Base-by-base conservation (phyloP, 2,797 vertebrate genomes). In the Philypnodon macrostomus region DNA sequence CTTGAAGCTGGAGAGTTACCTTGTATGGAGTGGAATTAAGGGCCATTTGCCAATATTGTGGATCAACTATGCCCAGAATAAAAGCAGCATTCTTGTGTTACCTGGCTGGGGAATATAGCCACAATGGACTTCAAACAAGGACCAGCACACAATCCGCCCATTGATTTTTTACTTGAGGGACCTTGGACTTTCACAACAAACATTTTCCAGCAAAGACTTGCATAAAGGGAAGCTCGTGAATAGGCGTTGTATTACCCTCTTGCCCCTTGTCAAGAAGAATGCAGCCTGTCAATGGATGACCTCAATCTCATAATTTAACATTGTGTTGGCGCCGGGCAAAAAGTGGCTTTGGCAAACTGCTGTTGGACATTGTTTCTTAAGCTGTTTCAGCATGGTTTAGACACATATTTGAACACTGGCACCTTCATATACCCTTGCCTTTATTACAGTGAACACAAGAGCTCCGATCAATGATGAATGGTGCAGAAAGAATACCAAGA, bases 41-140 rank as follows among this genome's bases (percentile, higher is more conserved):
- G 86, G 90, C 86, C 88, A 90, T 90, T 90, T 86, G 90, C 87
- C 89, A 91, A 90, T 89, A 90, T 88, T 90, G 88, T 87, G 89
- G 89, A 89, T 91, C 86, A 89, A 88, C 87, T 89, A 84, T 84
- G 78, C 61, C 2, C 67, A 62, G 78, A 84, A 90, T 78, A 91
- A 90, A 88, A 80, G 86, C 75, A 29, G 74, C 80, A 87, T 91
- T 91, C 85, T 90, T 89, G 81, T 82, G 87, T 88, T 89, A 91
- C 86, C 87, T 90, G 83, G 86, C 86, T 72, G 62, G 86, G 88
- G 90, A 90, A 90, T 88, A 86, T 70, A 77, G 72, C 74, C 87
- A 90, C 89, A 90, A 90, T 86, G 83, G 87, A 83, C 83, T 84
- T 89, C 85, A 88, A 86, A 90, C 87, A 88, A 91, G 87, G 77